Evolutionary conservation across 2,113 vertebrate species (phyloP), one percentile per base, ranked within the genome.

Genomic region (Apaloderma vittatum): DNA sequence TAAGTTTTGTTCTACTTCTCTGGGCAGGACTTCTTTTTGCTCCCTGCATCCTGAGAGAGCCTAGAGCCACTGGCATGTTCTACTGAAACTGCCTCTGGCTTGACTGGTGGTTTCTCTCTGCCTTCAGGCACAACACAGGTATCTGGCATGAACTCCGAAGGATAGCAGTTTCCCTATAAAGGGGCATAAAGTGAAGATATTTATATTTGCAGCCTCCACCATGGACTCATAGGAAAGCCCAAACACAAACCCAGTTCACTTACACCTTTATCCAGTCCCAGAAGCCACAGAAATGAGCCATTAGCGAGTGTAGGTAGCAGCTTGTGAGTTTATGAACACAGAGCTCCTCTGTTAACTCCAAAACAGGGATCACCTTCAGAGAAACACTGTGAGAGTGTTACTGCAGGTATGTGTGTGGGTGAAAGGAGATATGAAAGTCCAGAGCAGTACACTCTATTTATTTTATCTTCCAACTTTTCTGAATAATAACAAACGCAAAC

Each of bases 71-170:
- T 82, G 51, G 71, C 78, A 90, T 12, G 67, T 85, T 77, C 94
- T 90, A 82, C 21, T 40, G 88, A 90, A 93, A 92, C 27, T 45
- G 58, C 91, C 78, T 93, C 87, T 87, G 91, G 81, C 84, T 89
- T 6, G 0, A 52, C 48, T 32, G 26, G 57, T 37, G 27, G 66
- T 54, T 92, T n/a, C 55, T 36, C 14, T 66, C 17, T 94, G 76
- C 92, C 88, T 77, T 95, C 79, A 72, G 88, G 94, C 72, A 67
- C 37, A 84, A 59, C 82, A 77, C 59, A 48, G 57, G 18, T 74
- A 77, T 22, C 48, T 83, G 61, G 43, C 61, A 78, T 1, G 17
- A 68, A 49, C 73, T 91, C 57, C 59, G 74, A 61, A 67, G 48
- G 58, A 83, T 62, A 55, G 37, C 15, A 57, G 11, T 40, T 46